Percentiles rank a stretch among this genome's conserved stretches.
These are phyloP conservation scores for Petrolisthes cinctipes DNA, from an alignment of 2,888 invertebrate genomes.

Conservation along the genomic window DNA sequence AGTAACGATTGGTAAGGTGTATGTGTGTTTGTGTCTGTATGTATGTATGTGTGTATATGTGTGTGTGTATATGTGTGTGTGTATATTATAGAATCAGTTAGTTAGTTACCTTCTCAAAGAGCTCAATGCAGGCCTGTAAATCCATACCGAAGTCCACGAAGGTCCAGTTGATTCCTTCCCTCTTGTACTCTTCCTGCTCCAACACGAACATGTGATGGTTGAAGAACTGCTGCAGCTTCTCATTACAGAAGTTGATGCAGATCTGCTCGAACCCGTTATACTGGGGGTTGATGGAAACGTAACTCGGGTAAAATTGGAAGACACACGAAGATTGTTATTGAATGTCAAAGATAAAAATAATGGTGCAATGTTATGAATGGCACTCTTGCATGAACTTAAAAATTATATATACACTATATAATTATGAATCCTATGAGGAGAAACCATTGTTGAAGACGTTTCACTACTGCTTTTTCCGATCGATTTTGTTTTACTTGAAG, in stretches of 20 bases:
- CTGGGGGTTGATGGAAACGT: constrained; percentile 66
- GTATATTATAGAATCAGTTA: neutral
- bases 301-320: too few species aligned
- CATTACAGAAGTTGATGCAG: constrained; percentile 73
- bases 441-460: too few species aligned
- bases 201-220: constrained; percentile 99
- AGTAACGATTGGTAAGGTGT: neutral
- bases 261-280: constrained; percentile 75
- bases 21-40: too few species aligned
- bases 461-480: too few species aligned
- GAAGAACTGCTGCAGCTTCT: constrained; percentile 94
- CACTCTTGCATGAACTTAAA: too few species aligned
- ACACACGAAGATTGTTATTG: neutral
- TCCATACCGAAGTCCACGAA: constrained; percentile 99
- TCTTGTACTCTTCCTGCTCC: constrained; percentile 98
- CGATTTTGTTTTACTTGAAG: too few species aligned
- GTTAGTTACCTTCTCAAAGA: constrained; percentile 86
- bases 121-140: constrained; percentile 96
- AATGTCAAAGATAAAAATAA: too few species aligned
- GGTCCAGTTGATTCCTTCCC: constrained; percentile 96
- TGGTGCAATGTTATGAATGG: too few species aligned
- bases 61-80: neutral
- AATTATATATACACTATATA: too few species aligned
- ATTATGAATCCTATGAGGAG: too few species aligned
- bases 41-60: too few species aligned